Evolutionary conservation across 2,113 vertebrate genomes (phyloP), one percentile per base, ranked within the genome.

Genomic region (Calyptommatus sinebrachiatus): DNA sequence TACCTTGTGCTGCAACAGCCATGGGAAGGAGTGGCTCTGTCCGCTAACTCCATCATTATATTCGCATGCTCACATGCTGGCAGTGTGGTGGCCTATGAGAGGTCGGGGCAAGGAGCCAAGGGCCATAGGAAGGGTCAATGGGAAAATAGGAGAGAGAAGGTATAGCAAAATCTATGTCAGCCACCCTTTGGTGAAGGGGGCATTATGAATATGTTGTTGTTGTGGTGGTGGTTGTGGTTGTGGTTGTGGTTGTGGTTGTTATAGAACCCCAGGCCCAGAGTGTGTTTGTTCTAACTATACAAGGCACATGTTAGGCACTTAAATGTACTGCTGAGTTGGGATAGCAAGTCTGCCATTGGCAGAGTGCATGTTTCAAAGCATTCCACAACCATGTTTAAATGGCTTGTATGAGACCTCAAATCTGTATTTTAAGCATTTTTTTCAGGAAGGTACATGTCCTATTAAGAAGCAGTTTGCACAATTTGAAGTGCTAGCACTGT

Each of bases 41-140:
- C 80, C 10, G 60, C 0, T 0, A 0, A 41, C 68, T 53, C 83
- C 82, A 18, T 1, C 41, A 76, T 78, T 28, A 29, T 67, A 2
- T 10, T 12, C 46, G 65, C 11, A 83, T 66, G 22, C 1, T 8
- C 7, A 1, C 7, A n/a, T 21, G 0, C 0, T 21, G 67, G 68
- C 78, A 82, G 4, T 62, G 0, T 0, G 22, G 80, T 16, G 16
- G 71, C 86, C 1, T 1, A 24, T 0, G 5, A 82, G 82, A 71
- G 41, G 4, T 0, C 1, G 3, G 89, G 90, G 88, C 86, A 74
- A 66, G 62, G 77, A 84, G 87, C 90, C 90, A 92, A 86, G 89
- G 85, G 88, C 81, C 88, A 89, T 83, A 84, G 63, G 24, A 76
- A 22, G 0, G 35, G 35, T 4, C 35, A 41, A 41, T 5, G 5